Base-by-base conservation (phyloP, 2,113 vertebrate genomes). In the Hydropotes inermis region DNA sequence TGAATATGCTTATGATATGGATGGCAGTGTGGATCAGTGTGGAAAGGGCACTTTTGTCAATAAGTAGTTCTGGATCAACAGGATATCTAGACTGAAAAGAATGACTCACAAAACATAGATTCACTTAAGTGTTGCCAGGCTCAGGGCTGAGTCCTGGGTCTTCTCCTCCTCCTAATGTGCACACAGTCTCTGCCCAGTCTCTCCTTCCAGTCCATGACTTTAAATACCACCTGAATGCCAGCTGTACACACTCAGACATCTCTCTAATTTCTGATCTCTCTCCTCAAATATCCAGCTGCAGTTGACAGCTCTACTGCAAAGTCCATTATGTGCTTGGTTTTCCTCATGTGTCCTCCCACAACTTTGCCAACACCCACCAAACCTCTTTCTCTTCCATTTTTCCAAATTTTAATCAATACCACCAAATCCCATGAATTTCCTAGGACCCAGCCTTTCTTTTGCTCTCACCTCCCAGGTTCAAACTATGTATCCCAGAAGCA, bases 391-490 rank as follows among this genome's bases (percentile, higher is more conserved):
- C 36, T 39, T 25, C 12, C 11, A 19, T 25, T 64, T 78, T 21
- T n/a, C 21, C 19, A n/a, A 30, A 10, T 67, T 57, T 70, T 57
- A 52, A 47, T 52, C 67, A 78, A 19, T 1, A 67, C 2, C 3
- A 11, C 16, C 7, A 17, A 7, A 4, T 7, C 7, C 1, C 10
- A 21, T 55, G 14, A 83, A 74, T 43, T 82, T 60, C 21, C 7
- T 19, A 12, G 16, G 12, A 47, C 12, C 43, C 27, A n/a, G 12
- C 0, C 7, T 85, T 84, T 52, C 57, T 39, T 89, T 89, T 9
- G 10, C 15, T 50, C 23, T 84, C 0, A 19, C 1, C 13, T 50
- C 21, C 4, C 1, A 30, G 7, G 1, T 76, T 4, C n/a, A 57
- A 33, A 21, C 7, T 10, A 1, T 3, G 7, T 11, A 4, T 74